A percentile compares a stretch with the other conserved stretches of the same genome.
phyloP scores from a whole-genome alignment of 2,888 invertebrate species.

The Actias luna region DNA sequence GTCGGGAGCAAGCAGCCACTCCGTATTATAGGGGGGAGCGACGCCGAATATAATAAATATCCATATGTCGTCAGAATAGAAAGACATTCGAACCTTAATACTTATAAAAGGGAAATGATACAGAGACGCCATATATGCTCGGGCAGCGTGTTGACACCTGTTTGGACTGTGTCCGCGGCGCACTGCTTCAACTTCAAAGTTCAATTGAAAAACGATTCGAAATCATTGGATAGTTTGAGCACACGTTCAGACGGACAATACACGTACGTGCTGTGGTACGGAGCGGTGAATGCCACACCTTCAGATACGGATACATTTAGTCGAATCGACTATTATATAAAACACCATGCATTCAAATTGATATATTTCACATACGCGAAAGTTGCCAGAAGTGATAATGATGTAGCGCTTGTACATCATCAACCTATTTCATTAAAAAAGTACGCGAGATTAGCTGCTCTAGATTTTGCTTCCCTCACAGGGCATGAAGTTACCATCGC shows the following conservation, averaged over 20 bases:
- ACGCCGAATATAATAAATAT: not conserved
- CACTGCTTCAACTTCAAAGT: not conserved
- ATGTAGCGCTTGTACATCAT: slow-evolving; percentile 1
- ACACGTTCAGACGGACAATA: not conserved
- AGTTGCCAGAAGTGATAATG: not conserved
- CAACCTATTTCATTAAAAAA: not conserved
- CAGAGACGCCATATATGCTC: not conserved
- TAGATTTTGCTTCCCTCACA: not conserved
- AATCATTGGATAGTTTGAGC: not conserved
- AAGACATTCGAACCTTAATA: not conserved
- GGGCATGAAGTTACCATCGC: not conserved
- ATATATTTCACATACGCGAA: too few relatives aligned
- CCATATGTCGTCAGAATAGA: not conserved
- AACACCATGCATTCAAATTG: not conserved
- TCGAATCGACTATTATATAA: not conserved
- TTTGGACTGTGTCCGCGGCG: not conserved
- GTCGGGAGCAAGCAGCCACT: not conserved
- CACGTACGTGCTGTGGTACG: not conserved
- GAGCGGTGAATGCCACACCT: not conserved
- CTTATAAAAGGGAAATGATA: not conserved
- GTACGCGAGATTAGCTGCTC: not conserved
- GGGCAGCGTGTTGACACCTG: not conserved
- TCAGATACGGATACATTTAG: not conserved
- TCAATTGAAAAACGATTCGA: not conserved
- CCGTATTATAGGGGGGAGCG: not conserved